Evolutionary conservation across 1,140 invertebrate genomes (phyloP).

Genomic region (Calosoma granatense): DNA sequence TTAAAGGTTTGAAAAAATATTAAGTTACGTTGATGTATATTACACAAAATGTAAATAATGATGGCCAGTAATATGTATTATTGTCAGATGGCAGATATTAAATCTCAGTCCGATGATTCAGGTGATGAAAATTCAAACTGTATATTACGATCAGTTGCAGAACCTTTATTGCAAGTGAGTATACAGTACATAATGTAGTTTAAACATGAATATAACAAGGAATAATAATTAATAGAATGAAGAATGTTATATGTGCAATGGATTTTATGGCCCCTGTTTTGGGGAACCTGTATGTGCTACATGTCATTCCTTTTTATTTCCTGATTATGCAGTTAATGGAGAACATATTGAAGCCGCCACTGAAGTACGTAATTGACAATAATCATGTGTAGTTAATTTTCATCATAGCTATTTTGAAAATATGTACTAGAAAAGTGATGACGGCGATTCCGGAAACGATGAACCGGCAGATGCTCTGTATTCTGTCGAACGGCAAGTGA

Average conservation of each 20-base stretch:
- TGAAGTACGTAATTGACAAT: constrained; percentile 11
- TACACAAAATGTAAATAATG: too few species aligned
- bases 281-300: constrained; percentile 85
- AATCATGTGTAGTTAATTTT: constrained; percentile 15
- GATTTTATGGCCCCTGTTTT: constrained; percentile 86
- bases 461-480: constrained; percentile 65
- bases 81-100: background rate
- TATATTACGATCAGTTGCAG: background rate
- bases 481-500: constrained; percentile 23
- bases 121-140: background rate
- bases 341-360: constrained; percentile 13
- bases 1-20: too few species aligned
- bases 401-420: constrained; percentile 18
- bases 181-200: too few species aligned
- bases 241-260: constrained; percentile 54
- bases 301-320: constrained; percentile 85
- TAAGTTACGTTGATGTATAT: too few species aligned
- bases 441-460: constrained; percentile 88
- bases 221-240: too few species aligned
- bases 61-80: background rate
- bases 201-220: too few species aligned
- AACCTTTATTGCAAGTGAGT: background rate
- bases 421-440: constrained; percentile 68
- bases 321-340: constrained; percentile 47
- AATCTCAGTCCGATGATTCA: background rate